Conservation (phyloP, 2,113 vertebrate species). For the Columbina picui region DNA sequence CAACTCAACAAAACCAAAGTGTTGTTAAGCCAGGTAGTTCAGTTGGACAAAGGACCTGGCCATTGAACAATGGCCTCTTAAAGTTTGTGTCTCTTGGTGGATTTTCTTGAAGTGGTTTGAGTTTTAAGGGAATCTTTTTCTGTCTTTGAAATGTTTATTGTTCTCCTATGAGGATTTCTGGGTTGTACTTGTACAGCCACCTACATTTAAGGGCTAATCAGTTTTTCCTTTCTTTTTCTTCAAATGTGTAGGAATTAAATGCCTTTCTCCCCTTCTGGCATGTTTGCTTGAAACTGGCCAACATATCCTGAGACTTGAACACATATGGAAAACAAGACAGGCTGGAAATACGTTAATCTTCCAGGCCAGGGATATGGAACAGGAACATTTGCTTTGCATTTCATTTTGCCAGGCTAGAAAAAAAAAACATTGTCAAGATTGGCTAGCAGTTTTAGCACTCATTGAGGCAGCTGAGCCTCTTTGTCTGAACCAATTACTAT, state of each 20-base stretch:
- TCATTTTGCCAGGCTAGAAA: neutral
- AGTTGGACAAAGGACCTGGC: neutral
- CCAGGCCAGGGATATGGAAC: neutral
- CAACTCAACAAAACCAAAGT: neutral
- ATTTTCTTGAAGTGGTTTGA: neutral
- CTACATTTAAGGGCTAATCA: neutral
- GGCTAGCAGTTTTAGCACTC: neutral
- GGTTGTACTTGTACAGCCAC: accelerated
- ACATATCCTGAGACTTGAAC: neutral
- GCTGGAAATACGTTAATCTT: neutral
- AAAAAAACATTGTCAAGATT: neutral
- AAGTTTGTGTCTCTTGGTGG: neutral
- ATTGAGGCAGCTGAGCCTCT: neutral
- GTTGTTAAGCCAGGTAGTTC: neutral
- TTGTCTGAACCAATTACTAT: slow-evolving; percentile 19
- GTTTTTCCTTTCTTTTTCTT: neutral
- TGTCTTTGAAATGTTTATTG: neutral
- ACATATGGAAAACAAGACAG: neutral
- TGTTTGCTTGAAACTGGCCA: neutral
- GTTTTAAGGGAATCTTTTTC: neutral
- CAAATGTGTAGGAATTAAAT: neutral
- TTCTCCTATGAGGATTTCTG: neutral
- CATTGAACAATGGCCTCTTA: neutral
- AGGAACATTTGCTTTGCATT: neutral
- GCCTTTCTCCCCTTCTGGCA: neutral